phyloP scores from a whole-genome alignment of 2,113 vertebrate species.

The Osmerus eperlanus region DNA sequence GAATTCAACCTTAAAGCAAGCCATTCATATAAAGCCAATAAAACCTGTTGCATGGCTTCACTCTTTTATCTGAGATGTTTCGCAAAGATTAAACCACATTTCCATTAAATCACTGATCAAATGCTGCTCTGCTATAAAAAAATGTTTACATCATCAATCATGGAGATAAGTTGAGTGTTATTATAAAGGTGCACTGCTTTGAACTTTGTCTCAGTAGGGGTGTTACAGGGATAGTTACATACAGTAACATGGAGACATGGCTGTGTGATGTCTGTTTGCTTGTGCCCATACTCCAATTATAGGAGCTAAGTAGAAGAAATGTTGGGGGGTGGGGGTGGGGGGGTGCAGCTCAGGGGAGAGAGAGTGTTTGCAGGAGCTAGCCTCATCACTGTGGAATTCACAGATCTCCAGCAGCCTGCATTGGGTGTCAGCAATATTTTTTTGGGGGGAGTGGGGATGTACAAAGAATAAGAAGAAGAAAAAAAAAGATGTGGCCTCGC shows the following conservation, averaged over 20 bases:
- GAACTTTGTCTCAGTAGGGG: not conserved
- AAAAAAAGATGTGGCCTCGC: conserved; percentile 26
- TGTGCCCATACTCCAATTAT: conserved; percentile 28
- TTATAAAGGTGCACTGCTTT: not conserved
- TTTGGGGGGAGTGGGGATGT: conserved; percentile 31
- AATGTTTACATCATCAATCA: no score
- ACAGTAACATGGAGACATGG: conserved; percentile 10
- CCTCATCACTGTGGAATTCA: conserved; percentile 52
- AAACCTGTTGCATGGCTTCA: not conserved
- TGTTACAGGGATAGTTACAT: not conserved
- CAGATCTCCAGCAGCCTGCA: conserved; percentile 37
- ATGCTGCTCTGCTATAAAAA: no score
- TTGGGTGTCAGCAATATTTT: conserved; percentile 40
- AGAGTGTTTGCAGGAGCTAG: conserved; percentile 34
- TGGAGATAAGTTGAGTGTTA: not conserved
- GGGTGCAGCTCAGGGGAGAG: not conserved
- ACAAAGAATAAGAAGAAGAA: conserved; percentile 17
- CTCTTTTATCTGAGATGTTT: no score
- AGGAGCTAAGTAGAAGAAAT: conserved; percentile 29
- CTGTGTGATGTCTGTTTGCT: conserved; percentile 22
- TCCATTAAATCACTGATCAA: no score
- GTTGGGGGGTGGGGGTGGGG: not conserved
- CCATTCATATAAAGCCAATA: not conserved
- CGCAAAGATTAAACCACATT: no score
- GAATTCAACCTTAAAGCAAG: conserved; percentile 1